Percentiles rank a stretch among this genome's conserved stretches.
Evolutionary conservation across 2,888 invertebrate genomes (phyloP).

Genomic region (Harpagoxenus sublaevis): DNA sequence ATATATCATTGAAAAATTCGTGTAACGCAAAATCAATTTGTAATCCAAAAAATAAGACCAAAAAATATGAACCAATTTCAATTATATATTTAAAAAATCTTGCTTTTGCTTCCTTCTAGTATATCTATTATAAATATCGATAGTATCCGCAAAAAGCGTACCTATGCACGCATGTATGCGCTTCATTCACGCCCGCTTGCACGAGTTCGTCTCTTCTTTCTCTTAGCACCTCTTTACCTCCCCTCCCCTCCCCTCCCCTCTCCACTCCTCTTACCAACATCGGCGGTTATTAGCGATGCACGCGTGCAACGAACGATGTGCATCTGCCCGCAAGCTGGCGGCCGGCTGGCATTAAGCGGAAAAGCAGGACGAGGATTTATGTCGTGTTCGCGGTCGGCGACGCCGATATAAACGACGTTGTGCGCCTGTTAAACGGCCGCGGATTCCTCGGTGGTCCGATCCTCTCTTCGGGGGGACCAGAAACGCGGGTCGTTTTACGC

Average conservation of each 20-base stretch:
- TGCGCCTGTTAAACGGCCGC: conserved; percentile 34
- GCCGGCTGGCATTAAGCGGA: conserved; percentile 48
- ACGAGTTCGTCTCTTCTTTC: conserved; percentile 22
- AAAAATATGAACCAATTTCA: neutral
- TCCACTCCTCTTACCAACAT: neutral
- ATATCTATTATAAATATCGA: neutral
- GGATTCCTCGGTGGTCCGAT: conserved; percentile 41
- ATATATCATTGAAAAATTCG: neutral
- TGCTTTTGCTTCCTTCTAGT: neutral
- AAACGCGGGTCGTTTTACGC: conserved; percentile 59
- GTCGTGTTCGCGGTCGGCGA: conserved; percentile 29
- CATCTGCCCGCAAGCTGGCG: conserved; percentile 44
- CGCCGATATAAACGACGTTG: conserved; percentile 49
- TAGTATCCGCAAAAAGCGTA: neutral
- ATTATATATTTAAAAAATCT: neutral
- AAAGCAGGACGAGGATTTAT: conserved; percentile 55
- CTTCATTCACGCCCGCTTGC: conserved; percentile 26
- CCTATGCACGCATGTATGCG: neutral
- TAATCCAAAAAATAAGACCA: neutral
- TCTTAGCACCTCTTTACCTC: conserved; percentile 34
- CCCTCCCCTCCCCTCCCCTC: neutral
- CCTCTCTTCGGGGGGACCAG: conserved; percentile 12
- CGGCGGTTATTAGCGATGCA: conserved; percentile 31
- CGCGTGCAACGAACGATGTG: conserved; percentile 15
- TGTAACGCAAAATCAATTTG: neutral